Evolutionary conservation across 2,888 invertebrate species (phyloP).

Genomic region (Antheraea assamensis): DNA sequence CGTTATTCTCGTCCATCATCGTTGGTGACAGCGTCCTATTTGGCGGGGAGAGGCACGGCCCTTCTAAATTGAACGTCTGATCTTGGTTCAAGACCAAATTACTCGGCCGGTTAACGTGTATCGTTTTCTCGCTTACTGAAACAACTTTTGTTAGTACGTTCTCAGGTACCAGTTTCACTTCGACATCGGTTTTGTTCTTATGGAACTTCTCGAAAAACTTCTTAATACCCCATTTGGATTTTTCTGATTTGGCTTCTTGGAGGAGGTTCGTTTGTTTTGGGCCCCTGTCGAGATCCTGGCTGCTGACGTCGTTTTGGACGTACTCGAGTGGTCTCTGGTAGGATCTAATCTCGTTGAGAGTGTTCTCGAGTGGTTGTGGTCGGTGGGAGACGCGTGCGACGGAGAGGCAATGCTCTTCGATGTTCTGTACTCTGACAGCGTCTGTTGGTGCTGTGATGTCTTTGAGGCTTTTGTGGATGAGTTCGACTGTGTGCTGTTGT

Average conservation of each 20-base stretch:
- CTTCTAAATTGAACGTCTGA: slow-evolving; percentile 59
- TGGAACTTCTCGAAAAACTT: slow-evolving; percentile 70
- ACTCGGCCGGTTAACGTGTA: slow-evolving; percentile 56
- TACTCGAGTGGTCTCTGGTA: slow-evolving; percentile 82
- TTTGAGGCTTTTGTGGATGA: slow-evolving; percentile 85
- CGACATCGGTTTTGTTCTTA: slow-evolving; percentile 73
- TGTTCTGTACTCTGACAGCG: slow-evolving; percentile 38
- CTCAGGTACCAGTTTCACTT: slow-evolving; percentile 79
- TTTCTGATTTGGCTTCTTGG: slow-evolving; percentile 62
- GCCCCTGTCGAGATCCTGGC: slow-evolving; percentile 55
- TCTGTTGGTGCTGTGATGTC: slow-evolving; percentile 63
- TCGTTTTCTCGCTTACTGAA: slow-evolving; percentile 60
- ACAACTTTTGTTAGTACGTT: slow-evolving; percentile 54
- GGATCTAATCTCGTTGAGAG: slow-evolving; percentile 63
- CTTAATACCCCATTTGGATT: slow-evolving; percentile 69
- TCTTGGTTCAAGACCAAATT: slow-evolving; percentile 62
- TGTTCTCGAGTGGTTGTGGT: slow-evolving; percentile 50
- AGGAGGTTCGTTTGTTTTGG: slow-evolving; percentile 73
- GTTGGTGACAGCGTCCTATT: slow-evolving; percentile 73
- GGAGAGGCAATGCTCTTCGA: slow-evolving; percentile 62
- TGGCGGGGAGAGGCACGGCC: slow-evolving; percentile 72
- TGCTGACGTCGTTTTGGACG: slow-evolving; percentile 87
- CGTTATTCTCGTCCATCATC: slow-evolving; percentile 75
- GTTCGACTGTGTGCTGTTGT: slow-evolving; percentile 74
- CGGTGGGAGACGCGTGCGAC: slow-evolving; percentile 58